Conservation (phyloP, 2,113 vertebrate genomes). For the Cervus canadensis region DNA sequence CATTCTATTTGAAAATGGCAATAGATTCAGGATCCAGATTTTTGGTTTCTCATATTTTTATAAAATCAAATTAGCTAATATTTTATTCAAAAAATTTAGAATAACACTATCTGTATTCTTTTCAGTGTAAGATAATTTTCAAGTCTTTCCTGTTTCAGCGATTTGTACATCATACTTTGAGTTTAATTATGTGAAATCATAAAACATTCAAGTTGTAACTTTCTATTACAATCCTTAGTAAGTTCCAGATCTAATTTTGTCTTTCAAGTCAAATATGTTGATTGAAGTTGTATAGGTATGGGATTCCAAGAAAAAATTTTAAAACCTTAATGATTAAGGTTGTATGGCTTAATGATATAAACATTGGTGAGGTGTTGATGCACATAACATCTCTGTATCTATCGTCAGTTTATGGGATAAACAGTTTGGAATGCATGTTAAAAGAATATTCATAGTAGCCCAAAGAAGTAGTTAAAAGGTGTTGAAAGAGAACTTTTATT, state of each 20-base stretch:
- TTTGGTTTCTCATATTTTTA: background rate
- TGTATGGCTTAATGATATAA: background rate
- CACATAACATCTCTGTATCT: background rate
- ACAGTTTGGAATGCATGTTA: background rate
- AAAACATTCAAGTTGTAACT: background rate
- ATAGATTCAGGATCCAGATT: background rate
- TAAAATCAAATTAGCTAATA: background rate
- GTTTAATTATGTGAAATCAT: background rate
- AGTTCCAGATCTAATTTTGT: background rate
- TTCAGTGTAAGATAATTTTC: background rate
- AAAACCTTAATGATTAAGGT: background rate
- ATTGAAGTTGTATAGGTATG: background rate
- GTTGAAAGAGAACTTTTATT: background rate
- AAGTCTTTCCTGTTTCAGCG: background rate
- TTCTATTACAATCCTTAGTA: background rate
- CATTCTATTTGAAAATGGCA: background rate
- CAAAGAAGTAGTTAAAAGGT: background rate
- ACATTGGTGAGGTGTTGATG: background rate
- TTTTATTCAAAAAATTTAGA: constrained; percentile 7
- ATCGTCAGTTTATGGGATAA: background rate
- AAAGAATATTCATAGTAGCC: background rate
- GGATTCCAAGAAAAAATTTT: background rate
- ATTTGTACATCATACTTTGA: background rate
- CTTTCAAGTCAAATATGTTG: background rate
- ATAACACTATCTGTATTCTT: background rate